Evolutionary conservation across 2,888 invertebrate species (phyloP).

Genomic region (Euclidia mi): DNA sequence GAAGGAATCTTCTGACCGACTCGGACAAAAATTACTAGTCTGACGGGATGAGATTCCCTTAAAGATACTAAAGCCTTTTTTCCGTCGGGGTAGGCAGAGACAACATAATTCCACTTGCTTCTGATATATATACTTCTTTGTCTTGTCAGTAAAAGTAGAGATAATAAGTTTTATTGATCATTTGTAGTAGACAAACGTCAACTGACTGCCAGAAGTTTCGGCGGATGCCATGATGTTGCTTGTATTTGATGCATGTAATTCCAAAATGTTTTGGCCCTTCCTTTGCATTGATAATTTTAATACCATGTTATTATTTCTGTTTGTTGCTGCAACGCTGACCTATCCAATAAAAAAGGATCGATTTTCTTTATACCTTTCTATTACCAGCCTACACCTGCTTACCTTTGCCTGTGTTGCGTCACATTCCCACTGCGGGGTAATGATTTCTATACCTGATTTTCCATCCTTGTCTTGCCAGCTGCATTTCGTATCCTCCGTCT

Average conservation of each 20-base stretch:
- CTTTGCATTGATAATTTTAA: slow-evolving; percentile 37
- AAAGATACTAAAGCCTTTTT: too few relatives aligned
- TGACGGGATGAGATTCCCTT: too few relatives aligned
- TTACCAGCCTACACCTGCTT: slow-evolving; percentile 83
- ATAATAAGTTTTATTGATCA: too few relatives aligned
- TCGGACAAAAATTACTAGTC: too few relatives aligned
- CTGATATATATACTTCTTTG: too few relatives aligned
- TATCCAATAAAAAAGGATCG: slow-evolving; percentile 75
- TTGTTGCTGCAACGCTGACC: slow-evolving; percentile 71
- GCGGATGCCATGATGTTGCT: slow-evolving; percentile 14
- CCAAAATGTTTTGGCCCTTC: slow-evolving; percentile 30
- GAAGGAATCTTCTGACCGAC: too few relatives aligned
- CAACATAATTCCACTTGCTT: too few relatives aligned
- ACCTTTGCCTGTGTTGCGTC: slow-evolving; percentile 77
- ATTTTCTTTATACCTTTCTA: slow-evolving; percentile 79
- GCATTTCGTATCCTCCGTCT: slow-evolving; percentile 61
- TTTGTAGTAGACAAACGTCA: too few relatives aligned
- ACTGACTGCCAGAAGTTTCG: too few relatives aligned
- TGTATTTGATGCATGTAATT: slow-evolving; percentile 16
- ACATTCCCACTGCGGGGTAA: slow-evolving; percentile 81
- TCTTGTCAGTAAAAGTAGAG: too few relatives aligned
- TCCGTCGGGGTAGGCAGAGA: too few relatives aligned
- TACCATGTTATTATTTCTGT: slow-evolving; percentile 50
- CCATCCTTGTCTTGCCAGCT: slow-evolving; percentile 69
- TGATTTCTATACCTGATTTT: slow-evolving; percentile 79